These are phyloP conservation scores for Passer montanus DNA, from an alignment of 2,113 vertebrate species.

Conservation along the genomic window DNA sequence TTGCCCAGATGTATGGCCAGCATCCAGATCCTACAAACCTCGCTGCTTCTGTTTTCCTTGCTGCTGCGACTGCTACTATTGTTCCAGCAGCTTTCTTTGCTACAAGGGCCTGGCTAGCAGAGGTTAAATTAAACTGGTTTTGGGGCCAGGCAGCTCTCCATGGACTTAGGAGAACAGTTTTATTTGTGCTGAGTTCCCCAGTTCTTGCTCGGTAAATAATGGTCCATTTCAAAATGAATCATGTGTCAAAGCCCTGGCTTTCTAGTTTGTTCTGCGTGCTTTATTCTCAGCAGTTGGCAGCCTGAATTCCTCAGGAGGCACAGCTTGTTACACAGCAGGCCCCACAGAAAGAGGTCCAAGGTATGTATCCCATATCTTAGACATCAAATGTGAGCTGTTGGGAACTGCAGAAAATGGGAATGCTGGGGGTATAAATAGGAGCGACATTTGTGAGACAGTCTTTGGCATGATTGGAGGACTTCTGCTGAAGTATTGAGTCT, in stretches of 20 bases:
- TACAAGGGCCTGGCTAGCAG: not conserved
- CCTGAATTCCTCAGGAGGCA: not conserved
- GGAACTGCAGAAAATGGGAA: not conserved
- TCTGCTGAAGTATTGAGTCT: not conserved
- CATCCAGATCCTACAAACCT: slow-evolving; percentile 40
- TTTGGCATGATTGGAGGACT: not conserved
- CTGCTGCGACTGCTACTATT: not conserved
- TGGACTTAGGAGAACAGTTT: not conserved
- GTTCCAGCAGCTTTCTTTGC: not conserved
- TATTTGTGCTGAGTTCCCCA: not conserved
- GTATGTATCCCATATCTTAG: not conserved
- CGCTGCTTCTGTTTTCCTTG: slow-evolving; percentile 16
- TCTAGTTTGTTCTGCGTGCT: not conserved
- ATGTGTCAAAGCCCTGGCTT: not conserved
- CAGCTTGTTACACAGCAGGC: not conserved
- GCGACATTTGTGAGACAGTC: not conserved
- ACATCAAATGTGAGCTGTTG: not conserved
- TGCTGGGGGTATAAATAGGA: not conserved
- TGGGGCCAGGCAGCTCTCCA: not conserved
- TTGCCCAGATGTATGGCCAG: slow-evolving; percentile 29
- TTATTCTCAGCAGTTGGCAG: not conserved
- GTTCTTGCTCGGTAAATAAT: not conserved
- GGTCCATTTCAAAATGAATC: not conserved
- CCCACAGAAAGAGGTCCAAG: not conserved
- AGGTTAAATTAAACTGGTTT: not conserved